Conservation (phyloP, 2,113 vertebrate species). For the Leucoraja erinaceus region DNA sequence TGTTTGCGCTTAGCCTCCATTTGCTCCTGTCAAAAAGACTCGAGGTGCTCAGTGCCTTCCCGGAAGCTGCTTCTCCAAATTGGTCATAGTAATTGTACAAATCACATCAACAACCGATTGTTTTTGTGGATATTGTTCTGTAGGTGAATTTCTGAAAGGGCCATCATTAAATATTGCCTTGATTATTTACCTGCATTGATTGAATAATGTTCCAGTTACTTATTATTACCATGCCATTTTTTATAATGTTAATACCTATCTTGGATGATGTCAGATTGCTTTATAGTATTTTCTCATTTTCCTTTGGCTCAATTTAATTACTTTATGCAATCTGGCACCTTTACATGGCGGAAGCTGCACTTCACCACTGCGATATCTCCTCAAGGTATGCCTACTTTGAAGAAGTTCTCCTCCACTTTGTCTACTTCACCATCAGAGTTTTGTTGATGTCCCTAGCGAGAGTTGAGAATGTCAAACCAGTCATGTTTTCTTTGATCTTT, state of each 20-base stretch:
- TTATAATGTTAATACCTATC: conserved; percentile 57
- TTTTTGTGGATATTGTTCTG: conserved; percentile 80
- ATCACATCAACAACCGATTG: conserved; percentile 58
- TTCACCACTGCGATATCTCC: no score
- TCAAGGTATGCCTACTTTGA: no score
- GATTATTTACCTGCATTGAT: conserved; percentile 70
- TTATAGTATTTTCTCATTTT: not conserved
- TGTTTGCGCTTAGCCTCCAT: no score
- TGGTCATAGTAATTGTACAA: conserved; percentile 55
- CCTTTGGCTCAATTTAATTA: not conserved
- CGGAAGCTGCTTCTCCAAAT: no score
- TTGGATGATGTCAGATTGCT: conserved; percentile 50
- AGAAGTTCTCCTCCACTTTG: no score
- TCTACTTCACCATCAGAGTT: not conserved
- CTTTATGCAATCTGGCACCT: not conserved
- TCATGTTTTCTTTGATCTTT: not conserved
- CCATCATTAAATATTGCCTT: conserved; percentile 79
- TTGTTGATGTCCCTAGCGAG: not conserved
- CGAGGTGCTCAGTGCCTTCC: no score
- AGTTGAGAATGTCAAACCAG: not conserved
- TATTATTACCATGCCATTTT: conserved; percentile 57
- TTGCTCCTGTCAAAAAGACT: no score
- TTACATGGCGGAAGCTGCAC: not conserved
- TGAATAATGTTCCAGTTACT: conserved; percentile 53
- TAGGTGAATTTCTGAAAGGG: conserved; percentile 75